A percentile compares a stretch with the other conserved stretches of the same genome.
These are phyloP conservation scores for Rhopalosiphum padi DNA, from an alignment of 1,140 invertebrate genomes.

Conservation along the genomic window DNA sequence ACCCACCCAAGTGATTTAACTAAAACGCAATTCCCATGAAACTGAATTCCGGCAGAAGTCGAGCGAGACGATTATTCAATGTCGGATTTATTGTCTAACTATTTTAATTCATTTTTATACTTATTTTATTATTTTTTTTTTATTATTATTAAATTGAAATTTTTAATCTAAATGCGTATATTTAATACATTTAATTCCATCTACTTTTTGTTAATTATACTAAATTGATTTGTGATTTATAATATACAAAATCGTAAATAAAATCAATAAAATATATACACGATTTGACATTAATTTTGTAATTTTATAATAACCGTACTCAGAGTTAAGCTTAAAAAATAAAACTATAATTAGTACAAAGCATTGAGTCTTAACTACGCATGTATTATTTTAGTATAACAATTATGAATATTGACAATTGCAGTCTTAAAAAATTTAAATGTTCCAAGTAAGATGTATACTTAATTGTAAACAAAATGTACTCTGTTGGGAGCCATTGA, in stretches of 20 bases:
- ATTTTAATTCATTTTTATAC: neutral
- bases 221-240: neutral
- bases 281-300: neutral
- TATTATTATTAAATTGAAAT: neutral
- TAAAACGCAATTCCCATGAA: slow-evolving; percentile 36
- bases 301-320: neutral
- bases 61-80: slow-evolving; percentile 28
- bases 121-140: neutral
- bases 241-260: neutral
- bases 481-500: neutral
- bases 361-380: neutral
- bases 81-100: neutral
- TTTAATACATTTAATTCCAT: neutral
- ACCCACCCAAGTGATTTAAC: slow-evolving; percentile 37
- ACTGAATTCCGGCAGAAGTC: slow-evolving; percentile 16
- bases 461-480: neutral
- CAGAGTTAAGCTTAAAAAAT: neutral
- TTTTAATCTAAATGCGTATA: neutral
- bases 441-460: neutral
- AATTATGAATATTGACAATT: neutral
- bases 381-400: neutral
- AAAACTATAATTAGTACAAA: neutral
- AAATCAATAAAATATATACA: neutral
- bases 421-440: neutral
- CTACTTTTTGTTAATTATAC: neutral